Base-by-base conservation (phyloP, 2,888 invertebrate genomes). In the Calameuta pallipes region DNA sequence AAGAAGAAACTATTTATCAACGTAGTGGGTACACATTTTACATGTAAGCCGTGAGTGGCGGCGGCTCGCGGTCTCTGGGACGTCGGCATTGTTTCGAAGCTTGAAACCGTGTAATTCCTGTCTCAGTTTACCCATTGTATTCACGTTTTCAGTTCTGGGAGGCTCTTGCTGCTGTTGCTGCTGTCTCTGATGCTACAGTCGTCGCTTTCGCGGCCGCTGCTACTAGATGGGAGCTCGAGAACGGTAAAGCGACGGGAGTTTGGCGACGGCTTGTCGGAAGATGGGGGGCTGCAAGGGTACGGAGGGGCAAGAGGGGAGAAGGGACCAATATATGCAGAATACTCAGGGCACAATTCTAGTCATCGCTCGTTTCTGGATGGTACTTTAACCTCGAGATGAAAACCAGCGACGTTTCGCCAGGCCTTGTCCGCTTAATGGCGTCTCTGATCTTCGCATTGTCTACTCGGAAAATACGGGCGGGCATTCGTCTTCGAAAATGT, bases 1-100 rank as follows among this genome's bases (percentile, higher is more conserved):
- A 82, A 82, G 82, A 81, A 80, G 82, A 80, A 80, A 83, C 84
- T 84, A 85, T 87, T 87, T 86, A 86, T 87, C 85, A 87, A 84
- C 78, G 79, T 79, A 75, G 77, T 73, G 75, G 76, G 78, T 81
- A 80, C 83, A 80, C 85, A 83, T 83, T 83, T 82, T 80, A 82
- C 75, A 69, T 78, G 81, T 86, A 86, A 87, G 86, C 86, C 84
- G 77, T 75, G 75, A 76, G 78, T 71, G 75, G 77, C 73, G 34
- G 33, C 76, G 33, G 33, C 69, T 70, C 71, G 33, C 76, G 11
- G 15, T 36, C 30, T 15, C 34, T 37, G 13, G 77, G 75, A 75
- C 71, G 56, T 81, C 76, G 56, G 83, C 82, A 87, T 87, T 87
- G 87, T 86, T 83, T 79, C 80, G 76, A 78, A 80, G 78, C 81